A percentile compares a stretch with the other conserved stretches of the same genome.
phyloP scores from a whole-genome alignment of 2,888 invertebrate species.

The Cheiracanthium punctorium region DNA sequence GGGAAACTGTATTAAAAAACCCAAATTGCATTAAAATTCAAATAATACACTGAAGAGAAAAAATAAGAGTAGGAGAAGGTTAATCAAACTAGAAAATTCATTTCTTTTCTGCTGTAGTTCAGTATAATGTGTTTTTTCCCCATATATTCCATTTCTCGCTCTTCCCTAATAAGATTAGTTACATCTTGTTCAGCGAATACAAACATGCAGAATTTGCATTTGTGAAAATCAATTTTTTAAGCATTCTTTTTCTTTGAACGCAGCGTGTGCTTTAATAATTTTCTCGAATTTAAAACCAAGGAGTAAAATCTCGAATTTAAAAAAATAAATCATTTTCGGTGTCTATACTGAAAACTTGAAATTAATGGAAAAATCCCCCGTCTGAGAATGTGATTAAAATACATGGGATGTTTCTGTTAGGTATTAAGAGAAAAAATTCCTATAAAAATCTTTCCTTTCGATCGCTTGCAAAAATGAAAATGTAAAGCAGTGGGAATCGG shows the following conservation, averaged over 20 bases:
- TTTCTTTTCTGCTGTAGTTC: conserved; percentile 34
- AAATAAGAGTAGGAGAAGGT: conserved; percentile 28
- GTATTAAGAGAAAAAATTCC: conserved; percentile 61
- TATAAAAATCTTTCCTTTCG: conserved; percentile 39
- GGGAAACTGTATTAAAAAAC: conserved; percentile 1
- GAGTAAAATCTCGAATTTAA: conserved; percentile 34
- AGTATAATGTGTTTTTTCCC: conserved; percentile 19
- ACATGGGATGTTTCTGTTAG: conserved; percentile 58
- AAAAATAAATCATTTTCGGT: conserved; percentile 38
- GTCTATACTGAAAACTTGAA: conserved; percentile 58
- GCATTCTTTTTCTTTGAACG: conserved; percentile 40
- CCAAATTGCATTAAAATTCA: conserved; percentile 3
- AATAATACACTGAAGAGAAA: not conserved
- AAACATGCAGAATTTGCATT: conserved; percentile 29
- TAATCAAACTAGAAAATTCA: conserved; percentile 60
- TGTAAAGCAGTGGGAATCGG: conserved; percentile 63
- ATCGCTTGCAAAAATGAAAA: conserved; percentile 57
- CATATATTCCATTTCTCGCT: conserved; percentile 24
- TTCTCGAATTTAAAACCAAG: conserved; percentile 42
- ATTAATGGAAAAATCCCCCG: conserved; percentile 64
- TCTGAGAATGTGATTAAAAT: conserved; percentile 60
- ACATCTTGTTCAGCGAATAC: conserved; percentile 46
- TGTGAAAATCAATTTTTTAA: conserved; percentile 16
- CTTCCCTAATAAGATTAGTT: conserved; percentile 59
- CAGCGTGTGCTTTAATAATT: conserved; percentile 51